These are phyloP conservation scores for Eudorcas thomsonii DNA, from an alignment of 2,113 vertebrate species.

Conservation along the genomic window DNA sequence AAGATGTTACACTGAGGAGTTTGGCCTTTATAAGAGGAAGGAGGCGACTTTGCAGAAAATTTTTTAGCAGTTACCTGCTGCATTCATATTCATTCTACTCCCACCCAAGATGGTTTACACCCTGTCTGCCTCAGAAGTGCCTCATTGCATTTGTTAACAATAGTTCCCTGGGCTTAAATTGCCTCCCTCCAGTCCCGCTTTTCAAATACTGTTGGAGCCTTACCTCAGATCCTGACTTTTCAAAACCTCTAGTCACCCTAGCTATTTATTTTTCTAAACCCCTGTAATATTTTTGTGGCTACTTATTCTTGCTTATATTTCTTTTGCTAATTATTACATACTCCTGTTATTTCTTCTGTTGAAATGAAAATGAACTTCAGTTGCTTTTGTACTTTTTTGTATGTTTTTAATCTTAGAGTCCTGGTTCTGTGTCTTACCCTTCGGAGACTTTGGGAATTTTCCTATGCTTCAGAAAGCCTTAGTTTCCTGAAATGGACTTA, in stretches of 20 bases:
- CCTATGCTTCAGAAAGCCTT: background rate
- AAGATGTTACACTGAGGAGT: background rate
- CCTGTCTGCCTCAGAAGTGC: background rate
- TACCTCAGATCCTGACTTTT: background rate
- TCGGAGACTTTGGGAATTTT: background rate
- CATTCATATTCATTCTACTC: background rate
- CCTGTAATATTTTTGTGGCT: background rate
- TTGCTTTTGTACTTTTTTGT: background rate
- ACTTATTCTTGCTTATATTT: slow-evolving; percentile 1
- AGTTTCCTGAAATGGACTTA: background rate
- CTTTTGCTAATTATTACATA: slow-evolving; percentile 9
- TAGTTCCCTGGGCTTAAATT: background rate
- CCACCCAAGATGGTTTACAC: background rate
- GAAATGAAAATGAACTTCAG: slow-evolving; percentile 19
- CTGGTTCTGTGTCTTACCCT: background rate
- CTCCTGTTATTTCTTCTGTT: background rate
- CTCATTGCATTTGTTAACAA: slow-evolving; percentile 15
- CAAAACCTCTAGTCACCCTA: slow-evolving; percentile 16
- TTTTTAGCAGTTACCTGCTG: background rate
- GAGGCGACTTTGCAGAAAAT: background rate
- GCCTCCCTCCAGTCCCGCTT: background rate
- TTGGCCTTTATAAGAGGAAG: background rate
- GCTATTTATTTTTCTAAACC: background rate
- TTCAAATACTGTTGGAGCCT: background rate
- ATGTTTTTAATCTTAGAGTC: background rate